A percentile compares a stretch with the other conserved stretches of the same genome.
These are phyloP conservation scores for Syngnathus floridae DNA, from an alignment of 2,113 vertebrate species.

Conservation along the genomic window DNA sequence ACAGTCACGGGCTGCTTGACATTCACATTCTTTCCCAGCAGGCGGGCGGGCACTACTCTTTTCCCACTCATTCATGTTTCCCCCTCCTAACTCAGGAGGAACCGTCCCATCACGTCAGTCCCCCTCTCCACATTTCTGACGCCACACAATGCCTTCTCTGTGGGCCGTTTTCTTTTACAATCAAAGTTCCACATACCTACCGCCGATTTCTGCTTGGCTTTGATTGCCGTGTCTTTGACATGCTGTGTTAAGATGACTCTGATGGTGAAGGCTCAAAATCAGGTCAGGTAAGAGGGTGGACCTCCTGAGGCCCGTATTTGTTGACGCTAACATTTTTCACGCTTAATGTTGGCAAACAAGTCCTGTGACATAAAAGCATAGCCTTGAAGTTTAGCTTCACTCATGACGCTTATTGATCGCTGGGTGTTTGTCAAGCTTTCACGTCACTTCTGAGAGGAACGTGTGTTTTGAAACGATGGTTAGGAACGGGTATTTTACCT, in stretches of 20 bases:
- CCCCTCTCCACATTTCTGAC: slow-evolving; percentile 25
- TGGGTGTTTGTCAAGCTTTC: background rate
- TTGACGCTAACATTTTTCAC: background rate
- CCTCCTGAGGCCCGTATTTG: background rate
- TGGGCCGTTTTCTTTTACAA: slow-evolving; percentile 26
- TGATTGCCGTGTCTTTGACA: slow-evolving; percentile 13
- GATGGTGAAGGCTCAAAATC: background rate
- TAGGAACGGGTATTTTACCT: background rate
- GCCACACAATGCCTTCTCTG: slow-evolving; percentile 50
- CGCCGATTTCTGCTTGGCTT: slow-evolving; percentile 20
- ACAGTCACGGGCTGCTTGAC: slow-evolving; percentile 32
- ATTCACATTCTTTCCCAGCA: slow-evolving; percentile 61
- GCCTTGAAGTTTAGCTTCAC: background rate
- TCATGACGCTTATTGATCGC: background rate
- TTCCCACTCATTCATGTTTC: slow-evolving; percentile 47
- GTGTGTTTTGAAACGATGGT: background rate
- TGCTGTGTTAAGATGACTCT: slow-evolving; percentile 4
- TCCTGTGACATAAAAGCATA: background rate
- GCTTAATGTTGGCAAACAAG: background rate
- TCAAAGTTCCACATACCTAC: slow-evolving; percentile 5
- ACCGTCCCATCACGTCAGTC: slow-evolving; percentile 18
- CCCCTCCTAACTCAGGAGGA: slow-evolving; percentile 12
- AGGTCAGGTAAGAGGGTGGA: background rate
- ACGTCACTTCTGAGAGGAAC: background rate
- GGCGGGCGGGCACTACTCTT: slow-evolving; percentile 30